Evolutionary conservation across 2,113 vertebrate species (phyloP).

Genomic region (Oreochromis niloticus): DNA sequence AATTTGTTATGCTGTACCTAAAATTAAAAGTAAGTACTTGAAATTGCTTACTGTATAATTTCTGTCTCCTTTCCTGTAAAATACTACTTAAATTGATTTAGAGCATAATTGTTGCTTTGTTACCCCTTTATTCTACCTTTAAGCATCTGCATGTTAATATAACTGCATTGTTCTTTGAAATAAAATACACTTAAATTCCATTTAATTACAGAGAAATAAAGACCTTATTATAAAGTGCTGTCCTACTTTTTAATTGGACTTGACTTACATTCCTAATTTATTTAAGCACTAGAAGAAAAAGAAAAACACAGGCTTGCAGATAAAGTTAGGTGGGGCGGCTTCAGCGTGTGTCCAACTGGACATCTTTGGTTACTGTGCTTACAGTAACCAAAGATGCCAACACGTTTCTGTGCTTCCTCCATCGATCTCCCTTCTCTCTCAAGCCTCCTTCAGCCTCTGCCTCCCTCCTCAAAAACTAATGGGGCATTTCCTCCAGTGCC

Average conservation of each 20-base stretch:
- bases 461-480: conserved; percentile 53
- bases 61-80: not conserved
- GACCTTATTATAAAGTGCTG: not conserved
- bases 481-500: conserved; percentile 74
- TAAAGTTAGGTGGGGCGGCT: not conserved
- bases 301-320: not conserved
- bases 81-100: not conserved
- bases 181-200: not conserved
- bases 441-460: not conserved
- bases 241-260: not conserved
- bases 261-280: not conserved
- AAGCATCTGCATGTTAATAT: not conserved
- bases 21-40: not conserved
- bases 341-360: not conserved
- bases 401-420: not conserved
- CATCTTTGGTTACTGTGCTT: not conserved
- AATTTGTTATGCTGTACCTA: not conserved
- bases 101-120: not conserved
- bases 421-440: conserved; percentile 14
- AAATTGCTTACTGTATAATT: not conserved
- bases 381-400: conserved; percentile 2
- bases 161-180: not conserved
- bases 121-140: not conserved
- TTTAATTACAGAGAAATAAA: not conserved
- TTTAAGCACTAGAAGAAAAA: not conserved